Evolutionary conservation across 1,140 invertebrate species (phyloP).

Genomic region (Eciton burchellii): DNA sequence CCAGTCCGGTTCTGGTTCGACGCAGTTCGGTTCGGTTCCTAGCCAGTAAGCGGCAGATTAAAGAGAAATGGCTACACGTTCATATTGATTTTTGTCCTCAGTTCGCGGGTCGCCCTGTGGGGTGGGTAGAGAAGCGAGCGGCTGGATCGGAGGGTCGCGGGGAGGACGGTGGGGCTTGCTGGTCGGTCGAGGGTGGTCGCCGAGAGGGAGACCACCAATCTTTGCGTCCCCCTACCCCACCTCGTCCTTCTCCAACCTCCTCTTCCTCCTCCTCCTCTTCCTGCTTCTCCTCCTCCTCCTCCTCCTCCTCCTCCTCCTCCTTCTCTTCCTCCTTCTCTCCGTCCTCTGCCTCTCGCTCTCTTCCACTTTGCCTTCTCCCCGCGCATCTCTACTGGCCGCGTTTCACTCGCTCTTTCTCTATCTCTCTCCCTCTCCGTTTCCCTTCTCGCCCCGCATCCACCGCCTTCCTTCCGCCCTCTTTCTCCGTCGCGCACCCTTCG

Average conservation of each 20-base stretch:
- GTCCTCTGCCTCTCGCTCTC: constrained; percentile 35
- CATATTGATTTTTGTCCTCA: constrained; percentile 86
- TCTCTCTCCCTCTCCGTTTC: constrained; percentile 25
- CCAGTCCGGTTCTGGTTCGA: constrained; percentile 77
- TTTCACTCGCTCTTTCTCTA: constrained; percentile 43
- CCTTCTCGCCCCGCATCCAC: constrained; percentile 28
- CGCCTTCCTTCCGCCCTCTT: constrained; percentile 56
- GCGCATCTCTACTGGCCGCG: neutral
- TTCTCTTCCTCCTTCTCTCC: neutral
- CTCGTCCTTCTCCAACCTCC: constrained; percentile 57
- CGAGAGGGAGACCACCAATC: constrained; percentile 82
- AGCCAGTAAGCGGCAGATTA: constrained; percentile 84
- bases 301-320: constrained; percentile 15
- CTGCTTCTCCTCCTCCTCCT: neutral
- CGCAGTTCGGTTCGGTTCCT: constrained; percentile 79
- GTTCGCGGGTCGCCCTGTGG: constrained; percentile 75
- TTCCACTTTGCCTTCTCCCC: constrained; percentile 6
- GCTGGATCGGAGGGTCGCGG: constrained; percentile 75
- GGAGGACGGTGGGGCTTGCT: constrained; percentile 65
- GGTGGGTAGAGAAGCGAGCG: constrained; percentile 64
- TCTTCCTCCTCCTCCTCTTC: constrained; percentile 44
- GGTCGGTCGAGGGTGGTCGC: constrained; percentile 75
- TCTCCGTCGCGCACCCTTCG: constrained; percentile 49
- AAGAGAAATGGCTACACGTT: constrained; percentile 86
- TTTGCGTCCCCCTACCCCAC: constrained; percentile 79